Base-by-base conservation (phyloP, 2,113 vertebrate species). In the Bungarus multicinctus region DNA sequence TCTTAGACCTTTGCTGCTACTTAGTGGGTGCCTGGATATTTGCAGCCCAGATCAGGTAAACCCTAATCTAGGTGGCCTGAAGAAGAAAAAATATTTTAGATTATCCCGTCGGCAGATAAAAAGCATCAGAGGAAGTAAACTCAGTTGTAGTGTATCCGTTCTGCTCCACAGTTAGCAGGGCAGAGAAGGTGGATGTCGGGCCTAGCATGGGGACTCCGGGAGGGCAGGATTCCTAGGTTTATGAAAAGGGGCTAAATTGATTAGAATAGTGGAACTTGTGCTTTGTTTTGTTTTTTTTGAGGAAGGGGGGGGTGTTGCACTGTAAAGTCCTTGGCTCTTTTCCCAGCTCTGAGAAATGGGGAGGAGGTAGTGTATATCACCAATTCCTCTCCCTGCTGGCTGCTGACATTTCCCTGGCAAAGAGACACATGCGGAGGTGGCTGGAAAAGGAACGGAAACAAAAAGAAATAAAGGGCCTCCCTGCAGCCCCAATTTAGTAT, bases 361-460 rank as follows among this genome's bases (percentile, higher is more conserved):
- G 50, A 69, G 53, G 47, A 27, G 92, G 39, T 93, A 52, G 90
- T 90, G 60, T 93, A 64, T 22, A 12, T 91, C 81, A 22, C 81
- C 14, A 58, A 90, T 89, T 93, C 88, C 57, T 93, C 91, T 86
- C 54, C 43, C 91, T 57, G 54, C 91, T 91, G 47, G 43, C 27
- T 85, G 52, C 92, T 93, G 92, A 93, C 92, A 93, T 93, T 93
- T 93, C 86, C 81, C 89, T 93, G 92, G 92, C 92, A 93, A 50
- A 53, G 89, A 53, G 92, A 90, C 74, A 87, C 81, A 90, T 90
- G 92, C 89, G 81, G 92, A 93, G 92, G 92, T 92, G 92, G 88
- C 88, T 85, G 69, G 30, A 88, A 92, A 92, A 58, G 92, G 89
- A 87, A 90, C 92, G 89, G 92, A 93, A 93, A 60, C 89, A 12